phyloP scores from a whole-genome alignment of 2,888 invertebrate genomes.

The Augiades crinisus region DNA sequence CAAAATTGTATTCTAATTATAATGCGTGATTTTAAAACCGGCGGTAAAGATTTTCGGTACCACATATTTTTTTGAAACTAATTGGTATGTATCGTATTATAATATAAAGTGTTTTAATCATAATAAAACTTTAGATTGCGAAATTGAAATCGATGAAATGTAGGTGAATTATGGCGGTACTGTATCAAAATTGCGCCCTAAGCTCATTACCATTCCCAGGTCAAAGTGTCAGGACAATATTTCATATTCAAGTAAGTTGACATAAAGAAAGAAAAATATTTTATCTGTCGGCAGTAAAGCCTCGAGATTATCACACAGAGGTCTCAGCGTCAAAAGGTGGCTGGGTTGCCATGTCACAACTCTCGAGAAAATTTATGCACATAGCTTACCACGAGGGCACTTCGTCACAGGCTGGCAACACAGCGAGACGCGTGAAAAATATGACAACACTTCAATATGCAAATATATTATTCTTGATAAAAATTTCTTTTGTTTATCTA shows the following conservation, averaged over 20 bases:
- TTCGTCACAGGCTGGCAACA: slow-evolving; percentile 50
- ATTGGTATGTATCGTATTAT: no score
- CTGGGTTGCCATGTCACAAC: slow-evolving; percentile 52
- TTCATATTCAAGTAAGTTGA: not conserved
- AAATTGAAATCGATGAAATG: no score
- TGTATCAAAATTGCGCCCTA: no score
- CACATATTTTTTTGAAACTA: no score
- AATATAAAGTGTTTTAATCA: no score
- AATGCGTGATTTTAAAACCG: no score
- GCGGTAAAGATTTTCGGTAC: no score
- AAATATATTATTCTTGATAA: no score
- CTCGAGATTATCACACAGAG: slow-evolving; percentile 34
- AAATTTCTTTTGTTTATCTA: no score
- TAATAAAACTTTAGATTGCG: no score
- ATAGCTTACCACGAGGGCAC: slow-evolving; percentile 55
- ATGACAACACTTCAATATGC: slow-evolving; percentile 37
- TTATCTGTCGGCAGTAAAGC: slow-evolving; percentile 21
- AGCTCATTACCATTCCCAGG: not conserved
- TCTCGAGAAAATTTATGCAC: slow-evolving; percentile 70
- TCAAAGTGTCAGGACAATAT: not conserved
- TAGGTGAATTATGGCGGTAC: no score
- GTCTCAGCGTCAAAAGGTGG: slow-evolving; percentile 40
- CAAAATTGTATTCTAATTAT: no score
- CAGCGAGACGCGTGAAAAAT: slow-evolving; percentile 41
- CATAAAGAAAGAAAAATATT: slow-evolving; percentile 13